Evolutionary conservation across 1,140 invertebrate species (phyloP).

Genomic region (Drosophila funebris): DNA sequence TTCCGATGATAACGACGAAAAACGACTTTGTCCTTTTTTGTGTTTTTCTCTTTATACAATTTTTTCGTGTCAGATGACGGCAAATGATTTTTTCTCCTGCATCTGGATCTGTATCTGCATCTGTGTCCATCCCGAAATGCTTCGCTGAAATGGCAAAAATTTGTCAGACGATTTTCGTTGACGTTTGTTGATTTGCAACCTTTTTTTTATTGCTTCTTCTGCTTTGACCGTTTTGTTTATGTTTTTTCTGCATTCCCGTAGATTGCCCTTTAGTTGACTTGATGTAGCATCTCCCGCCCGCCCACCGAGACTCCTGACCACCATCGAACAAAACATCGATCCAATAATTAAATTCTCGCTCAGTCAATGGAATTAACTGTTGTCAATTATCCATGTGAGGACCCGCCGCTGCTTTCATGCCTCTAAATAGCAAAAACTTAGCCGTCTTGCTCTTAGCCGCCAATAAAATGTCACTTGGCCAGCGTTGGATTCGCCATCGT

Average conservation of each 20-base stretch:
- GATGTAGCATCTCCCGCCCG: slow-evolving; percentile 34
- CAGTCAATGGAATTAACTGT: slow-evolving; percentile 74
- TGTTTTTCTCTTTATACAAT: background rate
- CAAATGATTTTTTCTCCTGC: slow-evolving; percentile 30
- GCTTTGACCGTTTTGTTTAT: slow-evolving; percentile 9
- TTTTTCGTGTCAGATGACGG: slow-evolving; percentile 3
- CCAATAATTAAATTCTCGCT: slow-evolving; percentile 76
- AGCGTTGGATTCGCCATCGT: slow-evolving; percentile 6
- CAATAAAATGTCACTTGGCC: slow-evolving; percentile 80
- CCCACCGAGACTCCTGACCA: slow-evolving; percentile 50
- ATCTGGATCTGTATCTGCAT: slow-evolving; percentile 28
- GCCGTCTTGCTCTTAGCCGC: slow-evolving; percentile 45
- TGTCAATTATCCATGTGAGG: slow-evolving; percentile 76
- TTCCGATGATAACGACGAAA: slow-evolving; percentile 36
- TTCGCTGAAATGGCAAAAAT: slow-evolving; percentile 68
- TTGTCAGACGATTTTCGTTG: slow-evolving; percentile 46
- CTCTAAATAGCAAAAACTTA: slow-evolving; percentile 69
- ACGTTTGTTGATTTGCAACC: slow-evolving; percentile 47
- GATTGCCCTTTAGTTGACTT: slow-evolving; percentile 22
- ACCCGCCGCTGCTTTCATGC: slow-evolving; percentile 72
- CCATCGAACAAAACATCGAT: slow-evolving; percentile 10
- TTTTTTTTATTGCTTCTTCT: slow-evolving; percentile 3
- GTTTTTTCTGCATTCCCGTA: slow-evolving; percentile 9
- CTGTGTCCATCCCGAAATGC: slow-evolving; percentile 5
- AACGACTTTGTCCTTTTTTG: background rate